Base-by-base conservation (phyloP, 2,888 invertebrate genomes). In the Argyresthia goedartella region DNA sequence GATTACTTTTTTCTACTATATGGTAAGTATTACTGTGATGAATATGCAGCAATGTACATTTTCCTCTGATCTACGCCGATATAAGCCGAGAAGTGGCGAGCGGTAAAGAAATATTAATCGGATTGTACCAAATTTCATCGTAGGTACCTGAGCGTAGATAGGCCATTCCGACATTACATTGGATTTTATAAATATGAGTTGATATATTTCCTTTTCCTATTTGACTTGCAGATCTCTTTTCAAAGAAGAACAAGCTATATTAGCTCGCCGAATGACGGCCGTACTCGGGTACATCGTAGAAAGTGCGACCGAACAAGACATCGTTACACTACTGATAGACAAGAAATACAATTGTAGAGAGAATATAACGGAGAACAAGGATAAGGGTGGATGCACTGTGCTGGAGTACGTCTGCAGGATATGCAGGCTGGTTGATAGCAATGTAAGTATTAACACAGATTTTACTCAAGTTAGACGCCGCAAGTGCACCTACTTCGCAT, bases 191-290 rank as follows among this genome's bases (percentile, higher is more conserved):
- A n/a, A n/a, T n/a, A n/a, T n/a, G 41, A 11, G 41, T 8, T 39
- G 3, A 39, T 39, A 6, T 39, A 3, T 39, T 4, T 6, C 8
- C 9, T n/a, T 39, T 39, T 39, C 8, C 8, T 8, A 11, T 39
- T 39, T 39, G 39, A 9, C 13, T 69, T 73, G 39, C 66, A 84
- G 84, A 13, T 53, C 65, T 3, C 52, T 85, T 11, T 79, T 67
- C 59, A 79, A 74, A 59, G 79, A 81, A 50, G 85, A 85, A 53
- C 84, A 85, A 60, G 78, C 68, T 1, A 65, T 81, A 13, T 34
- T 66, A 33, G 66, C 76, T 0, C 66, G 85, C 41, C 62, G 81
- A 42, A 59, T 76, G 57, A 58, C 66, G 0, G 69, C 72, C 1
- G 56, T 67, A 8, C 52, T 77, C 10, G 61, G 66, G 9, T 59